Base-by-base conservation (phyloP, 2,797 vertebrate species). In the Thamnophis elegans region DNA sequence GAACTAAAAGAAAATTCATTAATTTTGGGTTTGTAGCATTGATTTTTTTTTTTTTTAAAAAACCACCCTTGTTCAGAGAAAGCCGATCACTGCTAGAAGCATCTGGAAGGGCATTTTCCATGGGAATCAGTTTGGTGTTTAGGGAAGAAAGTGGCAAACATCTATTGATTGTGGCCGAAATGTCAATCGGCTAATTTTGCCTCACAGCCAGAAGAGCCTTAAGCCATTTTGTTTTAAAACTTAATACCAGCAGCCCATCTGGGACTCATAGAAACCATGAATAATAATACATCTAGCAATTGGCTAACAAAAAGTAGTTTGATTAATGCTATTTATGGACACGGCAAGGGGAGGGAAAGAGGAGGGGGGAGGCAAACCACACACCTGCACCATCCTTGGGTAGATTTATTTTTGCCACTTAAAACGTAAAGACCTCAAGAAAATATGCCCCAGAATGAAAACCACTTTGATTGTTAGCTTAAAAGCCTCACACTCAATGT, bases 221-320 rank as follows among this genome's bases (percentile, higher is more conserved):
- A 91, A 58, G 85, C 91, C 92, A 95, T 96, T 94, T 95, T 95
- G 91, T 95, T 91, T 95, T 96, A 96, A 96, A 96, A 93, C 95
- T 92, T 85, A 94, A 95, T n/a, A 91, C 93, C 91, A 87, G n/a
- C 90, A 96, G 95, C 97, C 94, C 97, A 96, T 94, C 97, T 96
- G 97, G 94, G 96, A 92, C 94, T 91, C 56, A 36, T 78, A 87
- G 82, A 89, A 91, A 54, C 36, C 53, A 0, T 68, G 60, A 60
- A 90, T 78, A 91, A 73, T 28, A 90, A 59, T 89, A 22, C 25
- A 1, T 13, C 85, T 59, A n/a, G 89, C 56, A 51, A 87, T 87
- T 18, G 47, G 55, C 59, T 88, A 47, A 51, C 62, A 54, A 88
- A 90, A 53, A 90, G 86, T 32, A 36, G 2, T 8, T 0, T 1